Percentiles rank a stretch among this genome's conserved stretches.
phyloP scores from a whole-genome alignment of 2,888 invertebrate species.

The Drepana falcataria region DNA sequence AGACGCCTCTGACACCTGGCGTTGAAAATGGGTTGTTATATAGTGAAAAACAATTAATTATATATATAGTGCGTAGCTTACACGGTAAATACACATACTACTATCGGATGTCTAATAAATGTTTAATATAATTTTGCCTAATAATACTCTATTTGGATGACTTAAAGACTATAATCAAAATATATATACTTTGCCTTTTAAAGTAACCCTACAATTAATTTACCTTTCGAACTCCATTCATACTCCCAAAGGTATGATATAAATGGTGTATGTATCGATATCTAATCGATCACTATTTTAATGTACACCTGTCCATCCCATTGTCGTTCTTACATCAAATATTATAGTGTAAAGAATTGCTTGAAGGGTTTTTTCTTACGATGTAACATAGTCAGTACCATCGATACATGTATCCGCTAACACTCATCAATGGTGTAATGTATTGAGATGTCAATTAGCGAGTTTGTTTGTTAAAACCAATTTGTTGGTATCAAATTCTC shows the following conservation, averaged over 20 bases:
- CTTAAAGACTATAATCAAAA: neutral
- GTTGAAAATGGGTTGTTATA: constrained; percentile 15
- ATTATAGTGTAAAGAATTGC: neutral
- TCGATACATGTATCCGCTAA: constrained; percentile 1
- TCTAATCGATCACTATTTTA: constrained; percentile 1
- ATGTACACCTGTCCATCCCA: neutral
- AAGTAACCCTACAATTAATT: constrained; percentile 33
- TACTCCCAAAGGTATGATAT: constrained; percentile 22
- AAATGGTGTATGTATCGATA: constrained; percentile 10
- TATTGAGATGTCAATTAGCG: constrained; percentile 3
- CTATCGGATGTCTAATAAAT: neutral
- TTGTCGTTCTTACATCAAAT: neutral
- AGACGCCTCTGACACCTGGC: constrained; percentile 15
- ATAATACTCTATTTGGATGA: neutral
- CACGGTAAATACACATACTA: neutral
- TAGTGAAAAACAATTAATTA: neutral
- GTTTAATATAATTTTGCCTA: neutral
- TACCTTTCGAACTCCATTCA: constrained; percentile 33
- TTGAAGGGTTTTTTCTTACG: neutral
- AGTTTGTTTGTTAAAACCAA: constrained; percentile 1
- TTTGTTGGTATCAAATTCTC: neutral
- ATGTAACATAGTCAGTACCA: neutral
- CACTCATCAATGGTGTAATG: constrained; percentile 1
- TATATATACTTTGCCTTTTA: constrained; percentile 6
- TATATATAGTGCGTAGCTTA: neutral